phyloP scores from a whole-genome alignment of 2,113 vertebrate genomes.

The Pycnonotus jocosus region DNA sequence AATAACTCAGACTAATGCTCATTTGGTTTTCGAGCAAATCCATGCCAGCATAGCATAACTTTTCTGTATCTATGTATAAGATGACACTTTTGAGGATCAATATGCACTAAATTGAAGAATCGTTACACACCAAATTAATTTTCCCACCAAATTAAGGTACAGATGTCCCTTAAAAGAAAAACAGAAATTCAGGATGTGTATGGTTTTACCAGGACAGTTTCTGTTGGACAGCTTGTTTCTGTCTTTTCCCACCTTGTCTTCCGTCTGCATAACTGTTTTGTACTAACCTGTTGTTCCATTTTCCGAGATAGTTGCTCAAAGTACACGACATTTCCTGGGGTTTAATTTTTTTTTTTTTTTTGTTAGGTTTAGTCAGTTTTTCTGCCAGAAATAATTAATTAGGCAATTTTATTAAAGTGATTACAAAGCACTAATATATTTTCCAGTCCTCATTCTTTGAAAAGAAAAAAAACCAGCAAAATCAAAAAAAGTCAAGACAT shows the following conservation, averaged over 20 bases:
- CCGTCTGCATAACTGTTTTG: neutral
- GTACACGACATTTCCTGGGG: accelerated
- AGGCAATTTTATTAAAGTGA: neutral
- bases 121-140: neutral
- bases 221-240: neutral
- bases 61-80: neutral
- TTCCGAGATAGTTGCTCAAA: neutral
- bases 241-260: neutral
- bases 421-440: neutral
- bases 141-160: neutral
- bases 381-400: neutral
- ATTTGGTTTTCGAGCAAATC: neutral
- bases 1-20: neutral
- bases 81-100: neutral
- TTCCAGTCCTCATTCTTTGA: neutral
- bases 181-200: neutral
- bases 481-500: accelerated
- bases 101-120: neutral
- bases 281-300: neutral
- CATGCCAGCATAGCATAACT: neutral
- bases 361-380: neutral
- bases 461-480: neutral
- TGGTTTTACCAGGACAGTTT: neutral
- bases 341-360: neutral
- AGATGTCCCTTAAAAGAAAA: neutral